Percentiles rank a stretch among this genome's conserved stretches.
Evolutionary conservation across 2,888 invertebrate species (phyloP).

Genomic region (Cheiracanthium punctorium): DNA sequence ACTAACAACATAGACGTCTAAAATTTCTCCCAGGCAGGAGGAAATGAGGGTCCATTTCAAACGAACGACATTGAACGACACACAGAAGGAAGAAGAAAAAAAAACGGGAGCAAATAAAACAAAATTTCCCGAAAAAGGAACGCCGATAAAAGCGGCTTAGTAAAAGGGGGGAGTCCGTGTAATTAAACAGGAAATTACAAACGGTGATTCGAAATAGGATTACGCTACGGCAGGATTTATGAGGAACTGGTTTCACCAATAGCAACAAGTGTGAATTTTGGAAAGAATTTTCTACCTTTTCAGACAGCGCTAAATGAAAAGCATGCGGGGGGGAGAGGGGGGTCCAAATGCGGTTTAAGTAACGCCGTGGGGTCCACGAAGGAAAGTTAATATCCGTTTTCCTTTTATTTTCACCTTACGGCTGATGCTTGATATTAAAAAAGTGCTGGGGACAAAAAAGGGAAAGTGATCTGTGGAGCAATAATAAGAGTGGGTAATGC

Average conservation of each 20-base stretch:
- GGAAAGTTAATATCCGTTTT: constrained; percentile 11
- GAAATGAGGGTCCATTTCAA: constrained; percentile 13
- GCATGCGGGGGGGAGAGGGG: not conserved
- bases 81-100: no score
- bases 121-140: constrained; percentile 33
- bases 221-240: constrained; percentile 54
- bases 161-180: constrained; percentile 42
- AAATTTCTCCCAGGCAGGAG: constrained; percentile 3
- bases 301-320: not conserved
- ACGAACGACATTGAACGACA: not conserved
- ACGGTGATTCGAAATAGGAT: constrained; percentile 62
- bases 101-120: constrained; percentile 43
- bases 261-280: constrained; percentile 63
- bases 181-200: constrained; percentile 71
- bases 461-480: not conserved
- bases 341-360: constrained; percentile 16
- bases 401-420: constrained; percentile 6
- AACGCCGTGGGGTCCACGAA: constrained; percentile 11
- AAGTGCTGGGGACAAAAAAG: not conserved
- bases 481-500: not conserved
- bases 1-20: not conserved
- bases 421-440: constrained; percentile 1
- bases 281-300: constrained; percentile 13
- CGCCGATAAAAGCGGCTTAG: constrained; percentile 64
- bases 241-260: constrained; percentile 22